phyloP scores from a whole-genome alignment of 1,140 invertebrate species.

The Drusus annulatus region DNA sequence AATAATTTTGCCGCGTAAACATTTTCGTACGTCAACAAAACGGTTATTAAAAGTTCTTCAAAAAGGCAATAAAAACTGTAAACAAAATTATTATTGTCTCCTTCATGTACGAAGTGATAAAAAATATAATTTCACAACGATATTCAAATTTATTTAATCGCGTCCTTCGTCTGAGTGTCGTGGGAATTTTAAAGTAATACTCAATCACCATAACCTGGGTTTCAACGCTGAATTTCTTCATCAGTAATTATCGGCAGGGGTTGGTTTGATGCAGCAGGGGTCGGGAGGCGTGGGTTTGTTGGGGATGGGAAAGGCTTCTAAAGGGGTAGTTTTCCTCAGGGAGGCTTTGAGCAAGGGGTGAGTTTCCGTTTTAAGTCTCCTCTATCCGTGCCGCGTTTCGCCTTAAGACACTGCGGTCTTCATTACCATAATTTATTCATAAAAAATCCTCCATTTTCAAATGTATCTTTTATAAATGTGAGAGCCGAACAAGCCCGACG shows the following conservation, averaged over 20 bases:
- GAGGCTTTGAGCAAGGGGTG: conserved; percentile 23
- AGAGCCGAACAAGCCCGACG: background rate
- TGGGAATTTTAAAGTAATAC: conserved; percentile 28
- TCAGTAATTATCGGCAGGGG: conserved; percentile 30
- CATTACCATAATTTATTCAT: conserved; percentile 41
- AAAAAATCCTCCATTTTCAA: conserved; percentile 21
- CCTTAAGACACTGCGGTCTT: conserved; percentile 32
- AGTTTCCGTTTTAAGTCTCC: conserved; percentile 26
- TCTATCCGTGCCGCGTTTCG: background rate
- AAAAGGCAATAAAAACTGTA: too few species aligned
- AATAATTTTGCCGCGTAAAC: too few species aligned
- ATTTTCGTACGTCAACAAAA: too few species aligned
- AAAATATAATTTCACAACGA: too few species aligned
- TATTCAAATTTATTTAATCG: conserved; percentile 2
- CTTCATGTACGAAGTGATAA: too few species aligned
- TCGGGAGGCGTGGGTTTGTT: background rate
- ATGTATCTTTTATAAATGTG: conserved; percentile 24
- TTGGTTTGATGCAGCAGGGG: background rate
- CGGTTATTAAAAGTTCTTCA: too few species aligned
- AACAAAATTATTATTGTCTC: too few species aligned
- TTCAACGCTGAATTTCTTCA: conserved; percentile 14
- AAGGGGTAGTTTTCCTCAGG: conserved; percentile 34
- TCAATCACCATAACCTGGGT: conserved; percentile 31
- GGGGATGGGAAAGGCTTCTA: conserved; percentile 12
- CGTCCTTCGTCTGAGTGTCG: background rate